Percentiles rank a stretch among this genome's conserved stretches.
phyloP scores from a whole-genome alignment of 2,888 invertebrate genomes.

The Rhyacophila evoluta region DNA sequence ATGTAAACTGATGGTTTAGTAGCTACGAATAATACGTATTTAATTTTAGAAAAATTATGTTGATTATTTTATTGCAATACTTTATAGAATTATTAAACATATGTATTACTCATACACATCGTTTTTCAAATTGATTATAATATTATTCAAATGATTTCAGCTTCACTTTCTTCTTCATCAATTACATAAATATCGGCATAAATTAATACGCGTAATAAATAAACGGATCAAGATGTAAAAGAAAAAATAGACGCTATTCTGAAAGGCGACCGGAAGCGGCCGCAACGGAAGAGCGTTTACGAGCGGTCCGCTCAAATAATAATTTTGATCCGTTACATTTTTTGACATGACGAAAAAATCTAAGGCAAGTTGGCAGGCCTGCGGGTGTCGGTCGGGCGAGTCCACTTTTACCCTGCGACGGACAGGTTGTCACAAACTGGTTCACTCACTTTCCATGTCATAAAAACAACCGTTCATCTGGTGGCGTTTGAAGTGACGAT shows the following conservation, averaged over 20 bases:
- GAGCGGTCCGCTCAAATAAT: constrained; percentile 32
- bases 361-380: constrained; percentile 13
- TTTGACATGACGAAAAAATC: constrained; percentile 23
- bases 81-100: too few relatives aligned
- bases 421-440: constrained; percentile 55
- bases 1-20: too few relatives aligned
- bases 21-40: too few relatives aligned
- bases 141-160: background rate
- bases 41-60: too few relatives aligned
- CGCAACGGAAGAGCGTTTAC: constrained; percentile 3
- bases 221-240: background rate
- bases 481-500: constrained; percentile 42
- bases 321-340: constrained; percentile 27
- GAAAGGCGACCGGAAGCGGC: constrained; percentile 25
- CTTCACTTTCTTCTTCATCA: background rate
- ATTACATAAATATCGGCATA: background rate
- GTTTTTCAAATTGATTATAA: too few relatives aligned
- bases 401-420: constrained; percentile 50
- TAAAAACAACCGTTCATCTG: constrained; percentile 48
- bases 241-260: constrained; percentile 20
- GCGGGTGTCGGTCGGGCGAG: constrained; percentile 23
- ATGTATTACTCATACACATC: too few relatives aligned
- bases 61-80: too few relatives aligned
- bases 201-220: constrained; percentile 5
- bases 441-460: constrained; percentile 55